Percentiles rank a stretch among this genome's conserved stretches.
These are phyloP conservation scores for Drosophila jambulina DNA, from an alignment of 1,140 invertebrate species.

Conservation along the genomic window DNA sequence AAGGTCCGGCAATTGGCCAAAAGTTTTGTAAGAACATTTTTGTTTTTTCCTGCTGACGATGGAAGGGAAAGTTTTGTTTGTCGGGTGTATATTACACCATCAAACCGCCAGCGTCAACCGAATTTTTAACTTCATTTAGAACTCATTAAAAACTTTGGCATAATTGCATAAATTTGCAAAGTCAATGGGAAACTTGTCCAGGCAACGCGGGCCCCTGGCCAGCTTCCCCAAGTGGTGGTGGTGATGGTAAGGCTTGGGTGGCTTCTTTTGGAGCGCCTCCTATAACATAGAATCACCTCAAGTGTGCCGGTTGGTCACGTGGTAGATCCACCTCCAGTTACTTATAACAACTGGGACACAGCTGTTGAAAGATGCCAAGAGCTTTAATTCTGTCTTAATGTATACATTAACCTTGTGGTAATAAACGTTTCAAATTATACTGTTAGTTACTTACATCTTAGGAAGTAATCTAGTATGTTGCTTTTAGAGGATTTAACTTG, in stretches of 20 bases:
- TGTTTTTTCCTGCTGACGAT: slow-evolving; percentile 20
- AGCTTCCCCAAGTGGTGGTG: slow-evolving; percentile 13
- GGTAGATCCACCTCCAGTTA: neutral
- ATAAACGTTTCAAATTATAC: neutral
- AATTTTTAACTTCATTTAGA: slow-evolving; percentile 82
- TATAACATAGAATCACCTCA: slow-evolving; percentile 11
- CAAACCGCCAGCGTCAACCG: slow-evolving; percentile 70
- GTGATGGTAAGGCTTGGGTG: neutral
- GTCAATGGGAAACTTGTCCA: slow-evolving; percentile 75
- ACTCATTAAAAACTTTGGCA: slow-evolving; percentile 83
- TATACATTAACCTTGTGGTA: slow-evolving; percentile 5
- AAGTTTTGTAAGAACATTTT: slow-evolving; percentile 40
- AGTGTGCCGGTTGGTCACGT: slow-evolving; percentile 14
- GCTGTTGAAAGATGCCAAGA: slow-evolving; percentile 13
- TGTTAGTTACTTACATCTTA: neutral
- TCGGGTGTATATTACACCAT: slow-evolving; percentile 71
- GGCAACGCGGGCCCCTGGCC: slow-evolving; percentile 16
- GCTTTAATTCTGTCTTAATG: neutral
- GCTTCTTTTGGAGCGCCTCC: neutral
- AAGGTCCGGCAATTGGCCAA: slow-evolving; percentile 50
- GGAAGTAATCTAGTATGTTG: neutral
- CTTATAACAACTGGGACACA: slow-evolving; percentile 6
- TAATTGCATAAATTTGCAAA: slow-evolving; percentile 83
- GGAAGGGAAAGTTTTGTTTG: slow-evolving; percentile 62
- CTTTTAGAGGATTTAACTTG: neutral